Conservation (phyloP, 2,888 invertebrate genomes). For the Isoperla grammatica region DNA sequence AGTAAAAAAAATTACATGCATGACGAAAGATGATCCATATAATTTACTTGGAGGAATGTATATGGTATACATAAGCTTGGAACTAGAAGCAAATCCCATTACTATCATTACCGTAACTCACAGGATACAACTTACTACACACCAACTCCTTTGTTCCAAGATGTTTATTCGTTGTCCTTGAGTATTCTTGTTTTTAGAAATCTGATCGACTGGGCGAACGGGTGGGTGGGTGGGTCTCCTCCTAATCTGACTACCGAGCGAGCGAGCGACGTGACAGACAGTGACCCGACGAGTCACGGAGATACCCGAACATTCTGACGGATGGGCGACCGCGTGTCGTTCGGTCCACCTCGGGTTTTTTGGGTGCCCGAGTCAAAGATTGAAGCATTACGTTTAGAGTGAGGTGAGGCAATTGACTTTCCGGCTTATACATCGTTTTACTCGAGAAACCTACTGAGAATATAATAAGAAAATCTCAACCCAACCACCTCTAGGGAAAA, state of each 20-base stretch:
- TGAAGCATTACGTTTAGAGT: too few relatives aligned
- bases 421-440: too few relatives aligned
- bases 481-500: too few relatives aligned
- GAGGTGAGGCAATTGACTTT: too few relatives aligned
- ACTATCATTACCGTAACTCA: not conserved
- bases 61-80: not conserved
- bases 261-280: conserved; percentile 28
- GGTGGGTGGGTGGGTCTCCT: conserved; percentile 10
- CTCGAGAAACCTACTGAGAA: too few relatives aligned
- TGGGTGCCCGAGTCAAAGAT: too few relatives aligned
- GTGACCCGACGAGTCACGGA: conserved; percentile 1
- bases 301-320: conserved; percentile 22
- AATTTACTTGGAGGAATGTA: conserved; percentile 11
- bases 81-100: not conserved
- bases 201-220: conserved; percentile 26
- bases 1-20: conserved; percentile 15
- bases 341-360: too few relatives aligned
- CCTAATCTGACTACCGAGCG: conserved; percentile 26
- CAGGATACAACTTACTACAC: not conserved
- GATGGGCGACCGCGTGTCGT: not conserved
- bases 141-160: not conserved
- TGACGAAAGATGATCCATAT: conserved; percentile 23
- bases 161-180: conserved; percentile 22
- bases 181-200: conserved; percentile 27
- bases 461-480: too few relatives aligned